Conservation (phyloP, 2,113 vertebrate genomes). For the Petromus typicus region DNA sequence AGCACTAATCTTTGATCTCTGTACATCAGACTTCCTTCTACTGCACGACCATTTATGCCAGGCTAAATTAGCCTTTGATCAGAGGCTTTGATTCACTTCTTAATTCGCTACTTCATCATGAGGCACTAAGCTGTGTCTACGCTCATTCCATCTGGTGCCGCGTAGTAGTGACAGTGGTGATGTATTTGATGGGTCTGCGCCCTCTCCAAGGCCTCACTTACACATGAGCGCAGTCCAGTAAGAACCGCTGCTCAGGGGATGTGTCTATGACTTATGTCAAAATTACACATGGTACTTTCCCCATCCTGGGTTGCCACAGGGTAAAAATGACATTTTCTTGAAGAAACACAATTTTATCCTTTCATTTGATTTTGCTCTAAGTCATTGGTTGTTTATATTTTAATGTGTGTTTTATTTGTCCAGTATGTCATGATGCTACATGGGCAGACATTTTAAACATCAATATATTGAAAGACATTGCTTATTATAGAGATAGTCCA, state of each 20-base stretch:
- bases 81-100: conserved; percentile 66
- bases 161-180: neutral
- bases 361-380: conserved; percentile 41
- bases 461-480: neutral
- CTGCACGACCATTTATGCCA: neutral
- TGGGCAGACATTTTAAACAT: conserved; percentile 65
- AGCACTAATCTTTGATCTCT: conserved; percentile 51
- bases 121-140: neutral
- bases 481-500: conserved; percentile 47
- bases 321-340: conserved; percentile 1
- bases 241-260: neutral
- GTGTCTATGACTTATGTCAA: conserved; percentile 1
- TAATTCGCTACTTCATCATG: conserved; percentile 60
- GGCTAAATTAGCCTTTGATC: conserved; percentile 56
- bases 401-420: conserved; percentile 23
- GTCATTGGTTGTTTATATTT: conserved; percentile 35
- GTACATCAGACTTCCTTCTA: neutral
- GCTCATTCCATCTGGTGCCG: neutral
- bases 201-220: neutral
- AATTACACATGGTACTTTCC: neutral
- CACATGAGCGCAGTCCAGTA: neutral
- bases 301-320: neutral
- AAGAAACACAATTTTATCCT: conserved; percentile 35
- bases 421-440: neutral
- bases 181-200: neutral